These are phyloP conservation scores for Aphaenogaster floridana DNA, from an alignment of 1,140 invertebrate species.

Conservation along the genomic window DNA sequence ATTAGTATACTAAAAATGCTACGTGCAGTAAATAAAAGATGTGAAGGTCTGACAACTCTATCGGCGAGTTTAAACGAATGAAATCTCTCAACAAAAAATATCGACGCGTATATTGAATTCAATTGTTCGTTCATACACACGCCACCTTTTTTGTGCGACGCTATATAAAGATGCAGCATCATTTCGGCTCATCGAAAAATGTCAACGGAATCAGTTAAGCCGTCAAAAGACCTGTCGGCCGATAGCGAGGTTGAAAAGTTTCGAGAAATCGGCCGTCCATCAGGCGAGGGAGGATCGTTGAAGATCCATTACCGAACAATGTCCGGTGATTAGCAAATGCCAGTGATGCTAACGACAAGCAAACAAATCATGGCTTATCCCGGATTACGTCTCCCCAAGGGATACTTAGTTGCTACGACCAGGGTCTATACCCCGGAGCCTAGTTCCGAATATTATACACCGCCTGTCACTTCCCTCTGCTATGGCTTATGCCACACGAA, in stretches of 20 bases:
- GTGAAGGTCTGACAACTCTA: conserved; percentile 7
- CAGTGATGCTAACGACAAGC: conserved; percentile 80
- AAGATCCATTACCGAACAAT: conserved; percentile 83
- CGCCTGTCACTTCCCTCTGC: conserved; percentile 75
- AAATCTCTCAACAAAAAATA: conserved; percentile 7
- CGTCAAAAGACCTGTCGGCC: conserved; percentile 6
- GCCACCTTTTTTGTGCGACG: not conserved
- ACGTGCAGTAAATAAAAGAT: not conserved
- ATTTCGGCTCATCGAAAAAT: conserved; percentile 27
- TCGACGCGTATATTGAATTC: conserved; percentile 18
- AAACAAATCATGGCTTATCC: conserved; percentile 84
- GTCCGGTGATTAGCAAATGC: conserved; percentile 80
- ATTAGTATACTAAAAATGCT: not conserved
- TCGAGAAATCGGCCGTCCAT: conserved; percentile 74
- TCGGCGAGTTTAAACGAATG: conserved; percentile 11
- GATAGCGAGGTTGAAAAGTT: conserved; percentile 47
- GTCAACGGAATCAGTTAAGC: conserved; percentile 39
- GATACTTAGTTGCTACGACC: conserved; percentile 75
- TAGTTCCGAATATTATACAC: conserved; percentile 78
- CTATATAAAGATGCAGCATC: conserved; percentile 5
- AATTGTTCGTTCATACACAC: conserved; percentile 10
- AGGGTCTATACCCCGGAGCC: conserved; percentile 58
- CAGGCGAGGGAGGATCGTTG: conserved; percentile 60
- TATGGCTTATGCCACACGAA: conserved; percentile 70
- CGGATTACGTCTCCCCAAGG: conserved; percentile 80